Conservation (phyloP, 1,140 invertebrate species). For the Melanaphis sacchari region DNA sequence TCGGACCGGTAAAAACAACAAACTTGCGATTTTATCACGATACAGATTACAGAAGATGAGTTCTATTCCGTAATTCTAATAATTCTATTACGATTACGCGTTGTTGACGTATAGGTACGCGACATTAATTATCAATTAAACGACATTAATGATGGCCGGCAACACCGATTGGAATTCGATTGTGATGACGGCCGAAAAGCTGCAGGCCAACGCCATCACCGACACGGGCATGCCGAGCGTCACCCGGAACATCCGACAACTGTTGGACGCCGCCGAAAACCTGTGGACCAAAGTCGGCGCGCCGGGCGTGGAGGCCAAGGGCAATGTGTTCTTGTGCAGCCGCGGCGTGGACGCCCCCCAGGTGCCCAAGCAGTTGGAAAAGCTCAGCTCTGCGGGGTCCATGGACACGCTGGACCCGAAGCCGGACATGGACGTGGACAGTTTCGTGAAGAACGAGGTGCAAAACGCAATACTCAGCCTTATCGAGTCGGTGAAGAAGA, state of each 20-base stretch:
- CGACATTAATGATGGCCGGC: background rate
- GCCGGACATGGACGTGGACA: slow-evolving; percentile 86
- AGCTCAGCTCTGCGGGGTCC: slow-evolving; percentile 80
- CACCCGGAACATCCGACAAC: slow-evolving; percentile 37
- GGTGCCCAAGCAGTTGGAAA: slow-evolving; percentile 88
- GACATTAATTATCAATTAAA: background rate
- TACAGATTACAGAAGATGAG: too few species aligned
- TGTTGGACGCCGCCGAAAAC: slow-evolving; percentile 44
- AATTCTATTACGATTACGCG: too few species aligned
- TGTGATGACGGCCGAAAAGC: slow-evolving; percentile 51
- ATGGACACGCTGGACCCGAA: slow-evolving; percentile 91
- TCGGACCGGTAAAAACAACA: too few species aligned
- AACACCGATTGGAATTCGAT: slow-evolving; percentile 47
- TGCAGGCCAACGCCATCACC: slow-evolving; percentile 44
- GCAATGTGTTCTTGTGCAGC: slow-evolving; percentile 89
- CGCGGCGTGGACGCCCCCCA: slow-evolving; percentile 87
- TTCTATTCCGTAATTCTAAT: too few species aligned
- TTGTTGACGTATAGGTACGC: too few species aligned
- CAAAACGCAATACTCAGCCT: slow-evolving; percentile 91
- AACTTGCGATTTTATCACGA: too few species aligned
- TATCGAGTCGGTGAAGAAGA: slow-evolving; percentile 70
- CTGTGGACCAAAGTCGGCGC: slow-evolving; percentile 47
- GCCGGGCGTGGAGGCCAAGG: slow-evolving; percentile 32
- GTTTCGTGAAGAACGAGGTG: slow-evolving; percentile 89
- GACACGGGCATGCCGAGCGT: slow-evolving; percentile 50